Base-by-base conservation (phyloP, 92 coral and sea anemone species). In the Metridium senile region DNA sequence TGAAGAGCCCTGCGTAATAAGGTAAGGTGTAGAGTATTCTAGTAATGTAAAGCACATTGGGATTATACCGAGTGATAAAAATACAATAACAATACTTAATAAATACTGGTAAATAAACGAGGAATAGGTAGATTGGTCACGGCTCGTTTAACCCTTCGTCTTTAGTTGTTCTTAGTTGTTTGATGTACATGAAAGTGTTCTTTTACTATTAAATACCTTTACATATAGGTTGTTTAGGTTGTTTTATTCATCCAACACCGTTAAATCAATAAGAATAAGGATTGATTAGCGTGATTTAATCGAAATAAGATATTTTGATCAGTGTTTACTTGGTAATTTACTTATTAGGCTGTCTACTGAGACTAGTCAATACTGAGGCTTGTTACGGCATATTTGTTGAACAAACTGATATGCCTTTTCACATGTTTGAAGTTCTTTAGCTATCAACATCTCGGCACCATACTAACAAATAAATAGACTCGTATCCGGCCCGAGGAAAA, bases 221-320 rank as follows among this genome's bases (percentile, higher is more conserved):
- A 25, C 54, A 25, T 26, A 53, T 2, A 51, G 47, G 21, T 31
- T 26, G 35, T 7, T 7, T 29, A 35, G 27, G 1, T 57, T 32
- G 57, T 27, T 58, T 21, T 58, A 0, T 31, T 19, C 21, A 34
- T 1, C 3, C 26, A 29, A 57, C 31, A 31, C 78, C 78, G 78
- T 73, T 73, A 73, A 25, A 73, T 73, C 58, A 73, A 73, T 58
- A 73, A 11, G 78, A 26, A 57, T 56, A 33, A 52, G 28, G 31
- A 27, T 56, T 16, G 29, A 73, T 73, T 73, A 73, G 78, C 78
- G 68, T 57, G 78, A 73, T 73, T 57, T 31, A 35, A 34, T 53
- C 67, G 78, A 73, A 73, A 57, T 73, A n/a, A 73, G 78, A 73
- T 73, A 73, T 61, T 39, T 47, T 56, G 54, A 57, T 73, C 26